Conservation (phyloP, 1,140 invertebrate genomes). For the Bradynema listronoti region DNA sequence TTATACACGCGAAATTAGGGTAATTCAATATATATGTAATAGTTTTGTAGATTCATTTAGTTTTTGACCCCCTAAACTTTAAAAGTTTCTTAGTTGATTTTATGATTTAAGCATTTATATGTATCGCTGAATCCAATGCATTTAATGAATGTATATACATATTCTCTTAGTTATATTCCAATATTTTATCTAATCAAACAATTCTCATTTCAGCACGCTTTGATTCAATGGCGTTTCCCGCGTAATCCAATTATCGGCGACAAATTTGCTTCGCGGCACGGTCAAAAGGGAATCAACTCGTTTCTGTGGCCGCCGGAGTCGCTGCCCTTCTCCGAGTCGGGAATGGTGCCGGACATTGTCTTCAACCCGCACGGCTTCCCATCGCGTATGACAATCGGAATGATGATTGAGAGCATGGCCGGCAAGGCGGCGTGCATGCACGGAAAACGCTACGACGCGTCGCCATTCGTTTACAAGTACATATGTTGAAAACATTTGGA, state of each 20-base stretch:
- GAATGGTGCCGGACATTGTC: constrained; percentile 78
- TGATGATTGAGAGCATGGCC: constrained; percentile 98
- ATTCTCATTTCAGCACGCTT: constrained; percentile 58
- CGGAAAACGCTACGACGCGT: constrained; percentile 87
- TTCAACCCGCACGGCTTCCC: constrained; percentile 72
- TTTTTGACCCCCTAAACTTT: no score
- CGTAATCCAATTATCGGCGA: constrained; percentile 91
- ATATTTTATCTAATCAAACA: no score
- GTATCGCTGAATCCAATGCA: no score
- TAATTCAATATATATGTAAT: no score
- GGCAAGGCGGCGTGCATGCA: constrained; percentile 86
- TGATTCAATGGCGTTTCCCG: constrained; percentile 64
- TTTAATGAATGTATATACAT: no score
- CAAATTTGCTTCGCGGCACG: constrained; percentile 94
- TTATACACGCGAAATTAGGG: no score
- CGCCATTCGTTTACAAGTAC: constrained; percentile 78
- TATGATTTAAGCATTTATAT: no score
- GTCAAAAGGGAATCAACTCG: constrained; percentile 96
- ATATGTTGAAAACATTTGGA: no score
- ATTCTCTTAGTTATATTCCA: no score
- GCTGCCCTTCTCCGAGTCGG: constrained; percentile 89
- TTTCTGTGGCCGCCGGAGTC: constrained; percentile 82
- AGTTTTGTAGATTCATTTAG: no score
- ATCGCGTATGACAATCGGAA: constrained; percentile 97
- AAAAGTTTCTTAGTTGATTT: no score